These are phyloP conservation scores for Argyresthia goedartella DNA, from an alignment of 2,888 invertebrate species.

Conservation along the genomic window DNA sequence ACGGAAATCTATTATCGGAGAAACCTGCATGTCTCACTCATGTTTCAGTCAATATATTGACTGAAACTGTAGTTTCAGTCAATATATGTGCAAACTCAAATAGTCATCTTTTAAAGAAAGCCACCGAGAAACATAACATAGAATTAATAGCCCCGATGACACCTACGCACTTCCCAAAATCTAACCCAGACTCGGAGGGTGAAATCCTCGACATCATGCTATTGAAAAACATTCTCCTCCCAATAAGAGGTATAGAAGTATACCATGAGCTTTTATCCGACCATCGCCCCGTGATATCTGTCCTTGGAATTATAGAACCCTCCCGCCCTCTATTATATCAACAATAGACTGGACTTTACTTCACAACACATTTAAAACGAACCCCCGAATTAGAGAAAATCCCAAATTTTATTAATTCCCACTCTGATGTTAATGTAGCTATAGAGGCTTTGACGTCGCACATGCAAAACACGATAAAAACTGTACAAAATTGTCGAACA, in stretches of 20 bases:
- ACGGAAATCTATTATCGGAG: no score
- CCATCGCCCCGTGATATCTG: not conserved
- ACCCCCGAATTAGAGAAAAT: not conserved
- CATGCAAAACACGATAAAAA: not conserved
- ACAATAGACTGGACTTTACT: not conserved
- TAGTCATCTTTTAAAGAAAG: not conserved
- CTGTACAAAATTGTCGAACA: not conserved
- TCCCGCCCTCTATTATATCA: not conserved
- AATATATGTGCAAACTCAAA: not conserved
- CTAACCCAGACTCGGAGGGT: not conserved
- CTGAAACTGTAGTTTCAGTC: not conserved
- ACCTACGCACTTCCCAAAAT: not conserved
- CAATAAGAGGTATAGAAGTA: not conserved
- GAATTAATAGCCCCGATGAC: not conserved
- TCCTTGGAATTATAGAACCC: not conserved
- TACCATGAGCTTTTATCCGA: not conserved
- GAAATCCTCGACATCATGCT: not conserved
- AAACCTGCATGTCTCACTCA: no score
- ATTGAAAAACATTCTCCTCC: not conserved
- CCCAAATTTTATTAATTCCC: not conserved
- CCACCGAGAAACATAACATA: not conserved
- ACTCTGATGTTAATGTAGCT: not conserved
- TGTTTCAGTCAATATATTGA: no score
- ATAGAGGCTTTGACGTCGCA: not conserved
- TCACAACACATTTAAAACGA: not conserved